Conservation (phyloP, 1,140 invertebrate genomes). For the Ladona fulva region DNA sequence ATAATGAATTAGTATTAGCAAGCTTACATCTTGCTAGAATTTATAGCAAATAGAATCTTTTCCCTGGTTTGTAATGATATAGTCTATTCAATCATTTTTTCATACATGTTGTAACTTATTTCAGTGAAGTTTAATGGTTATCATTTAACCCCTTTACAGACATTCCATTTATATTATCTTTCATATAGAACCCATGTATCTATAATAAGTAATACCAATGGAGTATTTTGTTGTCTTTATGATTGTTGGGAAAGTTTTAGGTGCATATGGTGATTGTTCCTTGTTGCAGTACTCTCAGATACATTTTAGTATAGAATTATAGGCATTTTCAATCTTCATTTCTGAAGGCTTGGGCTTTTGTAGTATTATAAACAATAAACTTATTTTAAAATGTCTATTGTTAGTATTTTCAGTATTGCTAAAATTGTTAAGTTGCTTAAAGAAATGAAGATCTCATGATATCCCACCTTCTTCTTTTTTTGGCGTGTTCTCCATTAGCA, state of each 20-base stretch:
- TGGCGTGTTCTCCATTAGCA: neutral
- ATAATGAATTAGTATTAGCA: neutral
- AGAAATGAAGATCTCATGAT: neutral
- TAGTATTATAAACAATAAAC: neutral
- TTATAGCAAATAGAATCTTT: neutral
- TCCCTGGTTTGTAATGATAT: constrained; percentile 5
- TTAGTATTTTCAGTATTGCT: neutral
- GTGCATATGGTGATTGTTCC: constrained; percentile 15
- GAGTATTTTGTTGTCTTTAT: neutral
- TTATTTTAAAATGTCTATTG: constrained; percentile 6
- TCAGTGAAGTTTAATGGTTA: neutral
- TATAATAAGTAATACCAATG: neutral
- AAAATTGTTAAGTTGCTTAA: neutral
- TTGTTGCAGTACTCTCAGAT: constrained; percentile 12
- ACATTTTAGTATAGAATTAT: neutral
- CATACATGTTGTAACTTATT: neutral
- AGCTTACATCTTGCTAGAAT: neutral
- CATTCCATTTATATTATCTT: neutral
- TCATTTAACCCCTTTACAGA: neutral
- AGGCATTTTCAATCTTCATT: neutral
- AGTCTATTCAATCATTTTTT: neutral
- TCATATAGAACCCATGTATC: neutral
- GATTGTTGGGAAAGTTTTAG: constrained; percentile 11
- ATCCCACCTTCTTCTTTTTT: neutral
- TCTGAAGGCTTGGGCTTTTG: constrained; percentile 8